phyloP scores from a whole-genome alignment of 2,888 invertebrate genomes.

The Alloscopus bannaensis region DNA sequence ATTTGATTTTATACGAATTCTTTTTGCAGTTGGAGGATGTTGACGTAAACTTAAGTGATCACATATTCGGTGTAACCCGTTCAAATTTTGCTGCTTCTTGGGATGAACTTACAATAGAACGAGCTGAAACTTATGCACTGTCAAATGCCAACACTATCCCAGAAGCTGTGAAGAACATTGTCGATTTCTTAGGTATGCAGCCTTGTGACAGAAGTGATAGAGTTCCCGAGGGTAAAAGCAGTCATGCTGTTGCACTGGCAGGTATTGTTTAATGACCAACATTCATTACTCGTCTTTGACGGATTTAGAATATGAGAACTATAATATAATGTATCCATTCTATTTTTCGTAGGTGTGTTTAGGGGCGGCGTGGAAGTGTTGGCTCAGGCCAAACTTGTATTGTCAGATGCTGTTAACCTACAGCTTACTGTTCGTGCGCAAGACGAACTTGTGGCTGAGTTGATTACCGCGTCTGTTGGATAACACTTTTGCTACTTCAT shows the following conservation, averaged over 20 bases:
- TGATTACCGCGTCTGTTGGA: conserved; percentile 90
- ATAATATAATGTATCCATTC: conserved; percentile 13
- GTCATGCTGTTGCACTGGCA: conserved; percentile 87
- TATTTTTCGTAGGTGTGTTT: conserved; percentile 83
- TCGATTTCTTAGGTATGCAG: conserved; percentile 88
- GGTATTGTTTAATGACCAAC: conserved; percentile 78
- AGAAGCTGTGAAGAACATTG: conserved; percentile 89
- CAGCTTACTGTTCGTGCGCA: conserved; percentile 92
- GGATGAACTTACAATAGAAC: conserved; percentile 85
- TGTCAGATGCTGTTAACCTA: conserved; percentile 93
- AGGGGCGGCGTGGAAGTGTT: conserved; percentile 93
- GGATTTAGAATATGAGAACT: neutral
- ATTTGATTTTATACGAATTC: conserved; percentile 15
- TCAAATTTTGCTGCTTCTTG: conserved; percentile 87
- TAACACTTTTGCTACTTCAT: no score
- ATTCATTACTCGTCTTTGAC: conserved; percentile 15
- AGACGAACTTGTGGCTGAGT: conserved; percentile 89
- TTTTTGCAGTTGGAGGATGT: conserved; percentile 87
- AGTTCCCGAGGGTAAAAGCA: conserved; percentile 87
- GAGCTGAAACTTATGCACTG: conserved; percentile 94
- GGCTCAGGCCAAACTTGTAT: conserved; percentile 88
- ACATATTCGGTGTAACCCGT: conserved; percentile 86
- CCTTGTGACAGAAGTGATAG: conserved; percentile 90
- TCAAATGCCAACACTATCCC: conserved; percentile 86
- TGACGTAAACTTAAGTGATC: conserved; percentile 89